Conservation (phyloP, 2,797 vertebrate species). For the Sebastes itinus region DNA sequence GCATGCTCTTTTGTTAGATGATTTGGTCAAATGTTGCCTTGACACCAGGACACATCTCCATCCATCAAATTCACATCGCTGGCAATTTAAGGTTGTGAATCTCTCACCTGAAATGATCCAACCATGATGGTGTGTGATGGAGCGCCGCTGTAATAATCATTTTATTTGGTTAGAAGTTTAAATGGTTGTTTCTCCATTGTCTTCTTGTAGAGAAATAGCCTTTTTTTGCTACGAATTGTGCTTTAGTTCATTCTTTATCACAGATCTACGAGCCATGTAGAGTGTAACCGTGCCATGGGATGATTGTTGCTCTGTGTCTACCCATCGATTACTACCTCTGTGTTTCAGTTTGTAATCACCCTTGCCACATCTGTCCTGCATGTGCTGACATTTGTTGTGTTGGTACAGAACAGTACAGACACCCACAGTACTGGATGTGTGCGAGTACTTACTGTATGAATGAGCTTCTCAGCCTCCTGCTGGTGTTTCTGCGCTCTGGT, state of each 20-base stretch:
- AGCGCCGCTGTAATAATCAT: not conserved
- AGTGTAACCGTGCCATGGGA: not conserved
- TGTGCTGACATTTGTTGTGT: conserved; percentile 14
- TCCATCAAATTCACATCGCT: not conserved
- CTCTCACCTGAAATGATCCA: not conserved
- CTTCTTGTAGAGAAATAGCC: not conserved
- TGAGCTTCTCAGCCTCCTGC: conserved; percentile 19
- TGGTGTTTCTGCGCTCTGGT: not conserved
- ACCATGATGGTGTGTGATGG: not conserved
- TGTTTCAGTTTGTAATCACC: not conserved
- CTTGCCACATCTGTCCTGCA: conserved; percentile 9
- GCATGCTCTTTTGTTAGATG: not conserved
- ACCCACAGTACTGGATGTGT: not conserved
- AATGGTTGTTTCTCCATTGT: not conserved
- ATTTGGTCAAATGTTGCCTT: not conserved
- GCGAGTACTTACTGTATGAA: not conserved
- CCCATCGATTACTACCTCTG: not conserved
- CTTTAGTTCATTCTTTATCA: not conserved
- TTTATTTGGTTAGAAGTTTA: not conserved
- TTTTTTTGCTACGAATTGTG: not conserved
- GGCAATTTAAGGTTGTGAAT: not conserved
- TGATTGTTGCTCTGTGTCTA: not conserved
- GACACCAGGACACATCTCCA: not conserved
- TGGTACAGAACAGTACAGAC: not conserved
- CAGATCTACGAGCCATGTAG: not conserved